Percentiles rank a stretch among this genome's conserved stretches.
phyloP scores from a whole-genome alignment of 1,140 invertebrate species.

The Aphaenogaster rudis region DNA sequence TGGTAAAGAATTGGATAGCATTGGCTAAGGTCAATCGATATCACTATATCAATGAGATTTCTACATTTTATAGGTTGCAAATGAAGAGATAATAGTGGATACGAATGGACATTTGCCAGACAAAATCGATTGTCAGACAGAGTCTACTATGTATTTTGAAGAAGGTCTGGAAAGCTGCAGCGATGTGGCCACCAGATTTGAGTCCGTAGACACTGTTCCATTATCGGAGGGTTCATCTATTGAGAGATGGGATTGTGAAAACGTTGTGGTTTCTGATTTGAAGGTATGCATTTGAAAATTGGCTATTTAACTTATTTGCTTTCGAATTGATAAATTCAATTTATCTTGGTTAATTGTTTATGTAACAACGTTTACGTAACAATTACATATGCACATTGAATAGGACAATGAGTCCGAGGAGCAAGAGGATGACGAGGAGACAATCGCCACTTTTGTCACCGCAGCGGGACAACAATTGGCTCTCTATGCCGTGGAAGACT shows the following conservation, averaged over 20 bases:
- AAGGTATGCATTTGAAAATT: not conserved
- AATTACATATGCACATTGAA: not conserved
- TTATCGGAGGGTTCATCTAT: conserved; percentile 5
- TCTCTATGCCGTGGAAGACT: conserved; percentile 85
- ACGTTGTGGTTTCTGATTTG: not conserved
- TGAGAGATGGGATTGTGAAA: conserved; percentile 25
- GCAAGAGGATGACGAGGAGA: conserved; percentile 81
- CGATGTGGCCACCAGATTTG: conserved; percentile 5
- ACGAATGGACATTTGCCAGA: conserved; percentile 25
- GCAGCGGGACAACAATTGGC: conserved; percentile 84
- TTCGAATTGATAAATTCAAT: not conserved
- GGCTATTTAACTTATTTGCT: not conserved
- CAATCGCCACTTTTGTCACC: conserved; percentile 85
- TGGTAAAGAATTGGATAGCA: conserved; percentile 44
- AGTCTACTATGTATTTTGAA: conserved; percentile 46
- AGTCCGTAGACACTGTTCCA: conserved; percentile 2
- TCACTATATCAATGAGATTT: not conserved
- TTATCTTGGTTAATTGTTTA: not conserved
- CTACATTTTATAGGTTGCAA: conserved; percentile 27
- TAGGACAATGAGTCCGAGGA: conserved; percentile 50
- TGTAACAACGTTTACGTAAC: not conserved
- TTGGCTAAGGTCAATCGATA: not conserved
- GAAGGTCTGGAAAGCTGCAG: conserved; percentile 9
- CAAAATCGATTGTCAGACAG: not conserved
- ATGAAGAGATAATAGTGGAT: conserved; percentile 62